Conservation (phyloP, 2,888 invertebrate species). For the Shargacucullia verbasci region DNA sequence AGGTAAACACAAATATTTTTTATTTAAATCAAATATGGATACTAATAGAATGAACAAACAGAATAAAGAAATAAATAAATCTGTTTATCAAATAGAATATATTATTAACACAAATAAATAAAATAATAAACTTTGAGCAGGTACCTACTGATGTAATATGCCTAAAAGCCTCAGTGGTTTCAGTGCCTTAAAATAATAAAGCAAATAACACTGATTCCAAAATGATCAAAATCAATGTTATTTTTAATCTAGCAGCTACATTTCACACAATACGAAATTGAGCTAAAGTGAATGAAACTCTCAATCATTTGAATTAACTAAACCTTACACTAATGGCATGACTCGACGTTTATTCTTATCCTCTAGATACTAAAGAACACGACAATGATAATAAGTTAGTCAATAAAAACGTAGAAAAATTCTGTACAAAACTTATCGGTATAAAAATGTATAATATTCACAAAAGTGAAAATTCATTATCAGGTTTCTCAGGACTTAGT, state of each 20-base stretch:
- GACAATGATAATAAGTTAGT: conserved; percentile 59
- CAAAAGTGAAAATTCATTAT: conserved; percentile 77
- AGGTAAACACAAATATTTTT: neutral
- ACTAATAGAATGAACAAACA: too few species aligned
- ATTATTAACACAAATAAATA: conserved; percentile 36
- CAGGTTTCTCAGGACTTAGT: conserved; percentile 81
- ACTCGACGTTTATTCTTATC: conserved; percentile 81
- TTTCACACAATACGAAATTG: conserved; percentile 46
- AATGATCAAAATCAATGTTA: conserved; percentile 48
- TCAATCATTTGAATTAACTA: conserved; percentile 61
- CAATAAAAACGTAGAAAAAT: conserved; percentile 63
- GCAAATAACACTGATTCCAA: conserved; percentile 49
- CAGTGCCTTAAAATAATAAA: conserved; percentile 43
- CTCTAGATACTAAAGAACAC: conserved; percentile 67
- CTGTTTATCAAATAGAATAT: conserved; percentile 10
- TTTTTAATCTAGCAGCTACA: conserved; percentile 33
- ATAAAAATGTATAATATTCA: conserved; percentile 75
- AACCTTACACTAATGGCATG: conserved; percentile 86
- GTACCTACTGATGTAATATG: conserved; percentile 54
- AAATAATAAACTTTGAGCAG: conserved; percentile 50
- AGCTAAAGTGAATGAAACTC: conserved; percentile 52
- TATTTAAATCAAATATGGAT: too few species aligned
- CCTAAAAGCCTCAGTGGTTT: conserved; percentile 54
- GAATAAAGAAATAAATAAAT: neutral
- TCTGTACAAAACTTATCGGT: conserved; percentile 82